Evolutionary conservation across 2,113 vertebrate species (phyloP), one percentile per base, ranked within the genome.

Genomic region (Chaenocephalus aceratus): DNA sequence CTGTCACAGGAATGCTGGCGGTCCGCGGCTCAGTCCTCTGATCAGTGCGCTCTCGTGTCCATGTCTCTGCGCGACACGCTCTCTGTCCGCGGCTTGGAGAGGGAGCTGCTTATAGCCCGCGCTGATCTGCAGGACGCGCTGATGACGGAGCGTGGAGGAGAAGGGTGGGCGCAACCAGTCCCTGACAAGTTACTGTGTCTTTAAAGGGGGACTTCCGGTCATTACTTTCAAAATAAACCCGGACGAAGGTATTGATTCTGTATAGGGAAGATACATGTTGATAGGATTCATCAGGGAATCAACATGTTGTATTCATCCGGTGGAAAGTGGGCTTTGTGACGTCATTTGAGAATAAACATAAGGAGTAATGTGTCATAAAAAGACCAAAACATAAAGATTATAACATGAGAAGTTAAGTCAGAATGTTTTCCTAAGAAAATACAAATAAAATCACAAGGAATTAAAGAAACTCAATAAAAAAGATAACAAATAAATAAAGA

Each of bases 121-220:
- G 1, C 48, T 7, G n/a, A 52, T 67, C 26, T 58, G 58, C 57
- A 2, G 68, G 23, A 57, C 56, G 57, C 60, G 54, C 95, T 95
- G 95, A 95, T 96, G 96, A 96, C 95, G 96, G 95, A 96, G 94
- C 93, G 94, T 92, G 95, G 96, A 95, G 68, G 95, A 95, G 49
- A 92, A 90, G 95, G 95, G 95, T 94, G 96, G 94, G 94, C 94
- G 95, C 93, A 93, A 13, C 30, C 63, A 44, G 18, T 10, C 64
- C 30, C 23, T 12, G 51, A 10, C 34, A 69, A 68, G 54, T 1
- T n/a, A 21, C 9, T 1, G 13, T 26, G 53, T 16, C 30, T 53
- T 46, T 5, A 54, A 64, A 58, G 41, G 12, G 2, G 5, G 11
- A 16, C 16, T 85, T 82, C 75, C 63, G 74, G 41, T 61, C 15